Base-by-base conservation (phyloP, 2,888 invertebrate genomes). In the Tiphia femorata region DNA sequence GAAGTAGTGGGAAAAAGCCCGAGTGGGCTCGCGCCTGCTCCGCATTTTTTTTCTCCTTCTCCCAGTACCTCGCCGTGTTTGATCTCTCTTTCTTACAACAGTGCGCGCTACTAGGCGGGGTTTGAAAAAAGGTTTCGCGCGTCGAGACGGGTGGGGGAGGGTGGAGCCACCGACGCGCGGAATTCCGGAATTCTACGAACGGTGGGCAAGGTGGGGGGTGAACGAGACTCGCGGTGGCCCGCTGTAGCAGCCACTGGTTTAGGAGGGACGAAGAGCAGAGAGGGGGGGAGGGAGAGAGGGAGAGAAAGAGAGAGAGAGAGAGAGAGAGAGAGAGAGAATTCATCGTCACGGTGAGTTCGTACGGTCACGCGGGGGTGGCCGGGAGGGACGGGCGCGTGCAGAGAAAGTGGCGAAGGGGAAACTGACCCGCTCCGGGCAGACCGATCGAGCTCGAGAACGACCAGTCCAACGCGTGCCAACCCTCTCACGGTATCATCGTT, bases 401-500 rank as follows among this genome's bases (percentile, higher is more conserved):
- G 68, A 76, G 70, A 77, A 76, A 76, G 74, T 72, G 73, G 70
- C 73, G 76, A 71, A 76, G 78, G 78, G 76, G 75, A 77, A 72
- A 63, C 50, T 56, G 42, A 58, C 60, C 65, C 57, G 73, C 64
- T 70, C 64, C 68, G 66, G 59, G 58, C 64, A 59, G 72, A 73
- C 72, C 65, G 70, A 71, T 67, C 72, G 67, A 70, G 70, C 67
- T 59, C 70, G 67, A 67, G 73, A 67, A 64, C 71, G 70, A 75
- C 71, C 77, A 80, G 80, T 80, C 70, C 67, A 70, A 76, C 79
- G 79, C 77, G 80, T 76, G 77, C 65, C 71, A 76, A 73, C 70
- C 75, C 73, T 71, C 72, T 69, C 61, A 67, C 67, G 67, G 71
- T 64, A 57, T 47, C 38, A 8, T 37, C 37, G 64, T 40, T 29